Evolutionary conservation across 1,140 invertebrate genomes (phyloP).

Genomic region (Asbolus verrucosus): DNA sequence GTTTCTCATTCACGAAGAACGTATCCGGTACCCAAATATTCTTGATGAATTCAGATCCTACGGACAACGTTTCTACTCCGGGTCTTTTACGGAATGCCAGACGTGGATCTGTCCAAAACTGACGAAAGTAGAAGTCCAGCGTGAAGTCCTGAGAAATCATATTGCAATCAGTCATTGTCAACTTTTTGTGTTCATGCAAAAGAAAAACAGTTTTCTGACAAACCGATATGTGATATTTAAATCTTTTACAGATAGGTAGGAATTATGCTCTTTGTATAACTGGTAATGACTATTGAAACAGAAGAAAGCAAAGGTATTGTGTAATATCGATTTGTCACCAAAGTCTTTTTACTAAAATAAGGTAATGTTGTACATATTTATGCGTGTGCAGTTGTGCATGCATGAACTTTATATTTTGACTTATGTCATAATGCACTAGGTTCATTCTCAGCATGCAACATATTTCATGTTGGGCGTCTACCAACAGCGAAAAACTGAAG

Average conservation of each 20-base stretch:
- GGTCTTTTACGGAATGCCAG: slow-evolving; percentile 89
- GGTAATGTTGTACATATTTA: slow-evolving; percentile 1
- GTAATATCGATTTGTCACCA: too few relatives aligned
- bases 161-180: background rate
- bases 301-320: too few relatives aligned
- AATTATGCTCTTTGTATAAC: too few relatives aligned
- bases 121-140: slow-evolving; percentile 98
- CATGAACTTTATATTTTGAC: background rate
- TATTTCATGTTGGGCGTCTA: slow-evolving; percentile 10
- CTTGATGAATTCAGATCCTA: slow-evolving; percentile 95
- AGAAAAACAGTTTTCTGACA: background rate
- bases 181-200: slow-evolving; percentile 1
- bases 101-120: slow-evolving; percentile 97
- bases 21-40: slow-evolving; percentile 99
- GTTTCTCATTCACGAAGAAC: slow-evolving; percentile 98
- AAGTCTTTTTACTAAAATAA: too few relatives aligned
- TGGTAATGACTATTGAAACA: too few relatives aligned
- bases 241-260: too few relatives aligned
- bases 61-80: slow-evolving; percentile 89
- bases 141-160: slow-evolving; percentile 88
- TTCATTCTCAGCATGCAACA: slow-evolving; percentile 38
- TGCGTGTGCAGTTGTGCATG: slow-evolving; percentile 16
- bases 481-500: background rate
- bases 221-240: too few relatives aligned
- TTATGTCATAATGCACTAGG: slow-evolving; percentile 19